Evolutionary conservation across 2,797 vertebrate species (phyloP).

Genomic region (Serranus cabrilla): DNA sequence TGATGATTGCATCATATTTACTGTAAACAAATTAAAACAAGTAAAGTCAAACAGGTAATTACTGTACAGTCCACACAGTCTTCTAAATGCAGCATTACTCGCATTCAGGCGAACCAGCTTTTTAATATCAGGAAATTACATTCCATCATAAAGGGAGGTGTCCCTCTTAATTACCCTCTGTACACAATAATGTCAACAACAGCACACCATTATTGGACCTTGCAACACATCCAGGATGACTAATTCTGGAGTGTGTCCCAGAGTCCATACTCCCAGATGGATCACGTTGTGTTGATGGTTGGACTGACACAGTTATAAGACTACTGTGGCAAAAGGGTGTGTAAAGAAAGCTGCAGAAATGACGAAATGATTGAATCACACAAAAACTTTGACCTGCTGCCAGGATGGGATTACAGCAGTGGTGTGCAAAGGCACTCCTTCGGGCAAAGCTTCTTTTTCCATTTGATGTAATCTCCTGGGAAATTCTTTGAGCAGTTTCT

Average conservation of each 20-base stretch:
- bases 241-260: slow-evolving; percentile 61
- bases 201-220: slow-evolving; percentile 53
- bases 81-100: slow-evolving; percentile 24
- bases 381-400: slow-evolving; percentile 62
- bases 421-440: slow-evolving; percentile 59
- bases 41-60: background rate
- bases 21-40: background rate
- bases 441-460: slow-evolving; percentile 51
- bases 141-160: slow-evolving; percentile 55
- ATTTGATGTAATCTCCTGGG: slow-evolving; percentile 21
- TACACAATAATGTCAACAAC: slow-evolving; percentile 62
- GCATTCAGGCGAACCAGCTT: slow-evolving; percentile 23
- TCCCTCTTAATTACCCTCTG: slow-evolving; percentile 50
- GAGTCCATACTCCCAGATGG: slow-evolving; percentile 49
- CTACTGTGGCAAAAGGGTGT: slow-evolving; percentile 69
- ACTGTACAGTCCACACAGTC: background rate
- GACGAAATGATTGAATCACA: slow-evolving; percentile 70
- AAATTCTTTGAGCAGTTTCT: background rate
- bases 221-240: slow-evolving; percentile 72
- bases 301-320: slow-evolving; percentile 50
- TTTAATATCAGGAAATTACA: slow-evolving; percentile 52
- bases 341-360: slow-evolving; percentile 61
- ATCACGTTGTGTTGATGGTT: slow-evolving; percentile 32
- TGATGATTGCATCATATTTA: background rate
- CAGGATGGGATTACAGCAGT: slow-evolving; percentile 61